Base-by-base conservation (phyloP, 2,888 invertebrate genomes). In the Reticulitermes lucifugus region DNA sequence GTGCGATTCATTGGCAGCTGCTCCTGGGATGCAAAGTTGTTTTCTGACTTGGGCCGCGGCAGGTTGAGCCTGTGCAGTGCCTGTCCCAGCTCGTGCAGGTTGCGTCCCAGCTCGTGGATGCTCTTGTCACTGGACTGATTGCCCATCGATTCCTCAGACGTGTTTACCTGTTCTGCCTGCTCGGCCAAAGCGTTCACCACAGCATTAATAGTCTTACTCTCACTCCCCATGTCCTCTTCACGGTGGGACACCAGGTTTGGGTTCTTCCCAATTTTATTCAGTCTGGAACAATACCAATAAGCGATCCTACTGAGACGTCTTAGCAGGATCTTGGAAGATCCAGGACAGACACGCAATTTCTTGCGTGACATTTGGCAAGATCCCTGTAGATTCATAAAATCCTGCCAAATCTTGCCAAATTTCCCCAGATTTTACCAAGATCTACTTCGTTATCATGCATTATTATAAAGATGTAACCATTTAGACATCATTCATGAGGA, bases 211-310 rank as follows among this genome's bases (percentile, higher is more conserved):
- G 97, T 97, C 92, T 95, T 96, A 90, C 95, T 95, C 91, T 96
- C 94, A 88, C 91, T 92, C 90, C 93, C 94, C 89, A 94, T 91
- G 90, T 94, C 94, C 88, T 92, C 92, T 88, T 89, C 89, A 90
- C 97, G 96, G 89, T 96, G 94, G 59, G 92, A 91, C 90, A 98
- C 96, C 89, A 98, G 94, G 91, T 97, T 97, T 84, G 98, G 98
- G 92, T 99, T 98, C 93, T 98, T 98, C 88, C 99, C 99, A 91
- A 99, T 98, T 93, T 99, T 99, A 93, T 98, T 98, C 89, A 99
- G 94, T 90, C 98, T 93, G 90, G 79, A 89, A 81, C 81, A 81
- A 70, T 81, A 81, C 81, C 81, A 81, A 90, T n/a, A 70, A 59
- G 73, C 60, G 80, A 84, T 65, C 84, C 77, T 84, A 60, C 55